Base-by-base conservation (phyloP, 2,888 invertebrate species). In the Chalcis sispes region DNA sequence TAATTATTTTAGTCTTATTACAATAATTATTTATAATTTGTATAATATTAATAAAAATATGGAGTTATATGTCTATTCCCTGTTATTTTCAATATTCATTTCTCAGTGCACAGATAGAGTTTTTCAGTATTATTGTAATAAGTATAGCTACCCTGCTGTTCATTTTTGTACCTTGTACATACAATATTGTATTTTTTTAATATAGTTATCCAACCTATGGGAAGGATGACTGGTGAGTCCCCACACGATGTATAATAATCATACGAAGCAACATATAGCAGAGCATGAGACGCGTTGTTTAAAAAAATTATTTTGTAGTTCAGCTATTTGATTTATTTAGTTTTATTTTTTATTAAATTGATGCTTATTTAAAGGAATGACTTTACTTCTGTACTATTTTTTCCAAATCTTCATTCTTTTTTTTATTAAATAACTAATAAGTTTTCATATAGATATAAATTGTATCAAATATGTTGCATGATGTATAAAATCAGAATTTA, bases 201-300 rank as follows among this genome's bases (percentile, higher is more conserved):
- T 87, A 85, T 89, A 91, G 91, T 90, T 91, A 90, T 89, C 90
- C 90, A 86, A 89, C 90, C 86, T 91, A 91, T 89, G 90, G 90
- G 87, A 91, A 91, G 90, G 91, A 91, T 88, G 91, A 91, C 87
- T 91, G 91, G 91, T 91, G 89, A 91, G 91, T 90, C 84, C 82
- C 83, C 85, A 83, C 83, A 85, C 81, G 82, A 83, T 83, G 84
- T 85, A 84, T 83, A 84, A 83, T 86, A 82, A 75, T 46, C 52
- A 77, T 74, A 71, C 67, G 29, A 77, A 75, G 27, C 54, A 69
- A 72, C 61, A 61, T 15, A 54, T 69, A 70, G 62, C 69, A 74
- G 50, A 72, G 77, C 77, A 77, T 77, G 77, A 18, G 25, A 62
- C 40, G 48, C 61, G 20, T 54, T 72, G 13, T 66, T 70, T 61